Base-by-base conservation (phyloP, 2,113 vertebrate species). In the Fregata magnificens region DNA sequence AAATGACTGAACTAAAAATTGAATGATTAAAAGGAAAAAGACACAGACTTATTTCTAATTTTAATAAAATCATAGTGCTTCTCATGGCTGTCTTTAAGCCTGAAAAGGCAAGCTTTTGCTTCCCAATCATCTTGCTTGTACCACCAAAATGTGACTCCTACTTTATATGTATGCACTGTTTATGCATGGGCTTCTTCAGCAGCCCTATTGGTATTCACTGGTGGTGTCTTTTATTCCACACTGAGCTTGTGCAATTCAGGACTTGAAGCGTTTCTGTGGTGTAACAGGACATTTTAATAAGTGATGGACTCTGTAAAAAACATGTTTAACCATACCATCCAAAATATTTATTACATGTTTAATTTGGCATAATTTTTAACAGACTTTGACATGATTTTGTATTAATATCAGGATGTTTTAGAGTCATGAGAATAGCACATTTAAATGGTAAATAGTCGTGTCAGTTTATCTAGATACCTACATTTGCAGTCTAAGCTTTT, bases 11-110 rank as follows among this genome's bases (percentile, higher is more conserved):
- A 76, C 31, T 82, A 92, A 86, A 96, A 84, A 56, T 29, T 70
- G 38, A 36, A 82, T 86, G 6, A 92, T 92, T 92, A 84, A 94
- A 96, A 84, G 32, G 56, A 65, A 85, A 82, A 93, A 79, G n/a
- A 50, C 17, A 65, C 6, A 38, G 59, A 67, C 17, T 44, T 65
- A 36, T 49, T 55, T 82, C 53, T 92, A 71, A 74, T 80, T 81
- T 82, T 80, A 73, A 74, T 88, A 73, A 87, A 72, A 86, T 36
- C 12, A 15, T 10, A 70, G 21, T 25, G 24, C 6, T 85, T 95
- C 45, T 93, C 5, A 18, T 40, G 21, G 28, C 16, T 63, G 61
- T n/a, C 52, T 49, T 56, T 47, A 71, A 61, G 32, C 26, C 45
- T 53, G 73, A 79, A 65, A 85, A 81, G 29, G 44, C 4, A 91